phyloP scores from a whole-genome alignment of 2,888 invertebrate genomes.

The Chirona hameri region DNA sequence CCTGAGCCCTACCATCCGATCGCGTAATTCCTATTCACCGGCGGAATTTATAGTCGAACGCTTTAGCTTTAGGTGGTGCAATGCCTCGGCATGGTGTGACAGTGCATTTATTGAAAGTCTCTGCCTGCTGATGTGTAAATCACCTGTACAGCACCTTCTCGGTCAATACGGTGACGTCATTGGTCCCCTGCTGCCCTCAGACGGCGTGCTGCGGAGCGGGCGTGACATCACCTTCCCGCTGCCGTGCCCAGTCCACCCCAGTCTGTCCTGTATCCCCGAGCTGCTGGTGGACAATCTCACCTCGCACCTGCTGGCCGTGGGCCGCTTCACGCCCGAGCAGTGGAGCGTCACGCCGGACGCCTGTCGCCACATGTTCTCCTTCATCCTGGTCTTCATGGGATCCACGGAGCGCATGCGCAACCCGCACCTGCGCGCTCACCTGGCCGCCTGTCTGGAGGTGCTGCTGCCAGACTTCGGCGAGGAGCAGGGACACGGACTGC shows the following conservation, averaged over 20 bases:
- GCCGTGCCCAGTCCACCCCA: slow-evolving; percentile 38
- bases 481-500: slow-evolving; percentile 49
- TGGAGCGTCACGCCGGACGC: slow-evolving; percentile 66
- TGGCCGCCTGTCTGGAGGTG: slow-evolving; percentile 85
- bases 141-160: no score
- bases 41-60: no score
- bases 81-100: no score
- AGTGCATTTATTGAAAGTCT: no score
- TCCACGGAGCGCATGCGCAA: slow-evolving; percentile 75
- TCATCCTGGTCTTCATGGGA: slow-evolving; percentile 85
- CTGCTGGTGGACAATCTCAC: slow-evolving; percentile 83
- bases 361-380: slow-evolving; percentile 53
- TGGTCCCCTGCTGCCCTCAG: not conserved
- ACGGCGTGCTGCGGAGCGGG: slow-evolving; percentile 38
- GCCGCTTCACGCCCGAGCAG: slow-evolving; percentile 59
- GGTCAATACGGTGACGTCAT: no score
- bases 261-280: slow-evolving; percentile 74
- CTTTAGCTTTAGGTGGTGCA: no score
- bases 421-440: slow-evolving; percentile 83
- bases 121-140: no score
- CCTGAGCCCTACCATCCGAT: no score
- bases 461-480: slow-evolving; percentile 65
- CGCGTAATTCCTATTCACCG: no score
- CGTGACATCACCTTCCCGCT: slow-evolving; percentile 46
- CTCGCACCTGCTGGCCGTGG: slow-evolving; percentile 70